A percentile compares a stretch with the other conserved stretches of the same genome.
These are phyloP conservation scores for Timema podura DNA, from an alignment of 2,888 invertebrate species.

Conservation along the genomic window DNA sequence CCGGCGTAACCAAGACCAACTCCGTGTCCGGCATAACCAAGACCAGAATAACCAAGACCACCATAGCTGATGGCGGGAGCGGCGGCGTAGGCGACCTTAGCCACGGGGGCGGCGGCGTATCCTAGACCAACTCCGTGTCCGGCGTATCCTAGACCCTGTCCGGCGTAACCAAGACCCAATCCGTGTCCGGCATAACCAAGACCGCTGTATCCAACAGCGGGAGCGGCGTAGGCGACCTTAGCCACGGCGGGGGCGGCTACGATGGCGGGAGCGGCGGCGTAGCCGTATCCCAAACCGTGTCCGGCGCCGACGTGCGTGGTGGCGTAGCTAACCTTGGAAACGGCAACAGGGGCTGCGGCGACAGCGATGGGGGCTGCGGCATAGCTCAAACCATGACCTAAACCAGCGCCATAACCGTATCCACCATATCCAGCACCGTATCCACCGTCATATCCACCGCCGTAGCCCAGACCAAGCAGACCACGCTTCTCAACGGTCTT, in stretches of 20 bases:
- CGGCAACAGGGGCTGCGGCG: constrained; percentile 10
- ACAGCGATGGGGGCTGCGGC: background rate
- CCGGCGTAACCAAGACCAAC: background rate
- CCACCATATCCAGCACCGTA: constrained; percentile 8
- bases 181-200: constrained; percentile 13
- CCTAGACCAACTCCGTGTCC: constrained; percentile 8
- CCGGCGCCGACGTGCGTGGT: background rate
- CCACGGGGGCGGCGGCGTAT: constrained; percentile 9
- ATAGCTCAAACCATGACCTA: background rate
- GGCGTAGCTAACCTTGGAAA: constrained; percentile 12
- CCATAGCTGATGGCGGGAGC: constrained; percentile 11
- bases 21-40: background rate
- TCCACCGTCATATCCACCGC: constrained; percentile 27
- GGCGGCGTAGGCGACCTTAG: constrained; percentile 4
- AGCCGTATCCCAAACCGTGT: constrained; percentile 13
- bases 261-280: constrained; percentile 11
- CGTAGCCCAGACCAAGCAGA: constrained; percentile 28
- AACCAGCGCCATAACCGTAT: background rate
- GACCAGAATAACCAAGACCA: background rate
- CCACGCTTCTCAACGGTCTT: constrained; percentile 41
- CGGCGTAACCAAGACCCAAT: too few species aligned
- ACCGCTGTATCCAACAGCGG: constrained; percentile 4
- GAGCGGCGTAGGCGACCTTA: constrained; percentile 18
- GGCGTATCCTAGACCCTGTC: constrained; percentile 6
- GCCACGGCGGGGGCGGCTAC: too few species aligned